Evolutionary conservation across 2,113 vertebrate genomes (phyloP).

Genomic region (Podarcis raffonei): DNA sequence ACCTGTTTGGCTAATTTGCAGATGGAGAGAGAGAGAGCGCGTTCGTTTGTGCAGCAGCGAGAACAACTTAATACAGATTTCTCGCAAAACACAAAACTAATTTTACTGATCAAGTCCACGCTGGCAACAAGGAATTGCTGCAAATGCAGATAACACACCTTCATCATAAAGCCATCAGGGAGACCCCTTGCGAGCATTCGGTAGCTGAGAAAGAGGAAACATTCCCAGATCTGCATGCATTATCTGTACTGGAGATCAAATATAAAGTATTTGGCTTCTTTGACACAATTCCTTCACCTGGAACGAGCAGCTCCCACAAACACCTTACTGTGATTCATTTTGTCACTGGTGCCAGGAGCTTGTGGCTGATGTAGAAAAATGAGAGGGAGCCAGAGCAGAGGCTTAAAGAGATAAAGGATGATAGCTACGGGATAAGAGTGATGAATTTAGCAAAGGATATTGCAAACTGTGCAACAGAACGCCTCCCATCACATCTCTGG

Average conservation of each 20-base stretch:
- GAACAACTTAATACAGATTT: neutral
- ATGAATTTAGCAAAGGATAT: neutral
- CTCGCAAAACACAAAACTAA: neutral
- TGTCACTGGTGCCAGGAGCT: neutral
- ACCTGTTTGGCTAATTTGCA: conserved; percentile 12
- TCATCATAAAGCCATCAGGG: no score
- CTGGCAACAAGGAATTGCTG: neutral
- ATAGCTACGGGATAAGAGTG: neutral
- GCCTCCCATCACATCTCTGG: neutral
- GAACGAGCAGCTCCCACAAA: neutral
- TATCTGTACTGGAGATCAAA: neutral
- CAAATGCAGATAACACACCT: neutral
- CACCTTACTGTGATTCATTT: neutral
- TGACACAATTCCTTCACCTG: neutral
- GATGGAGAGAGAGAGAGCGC: rapidly evolving
- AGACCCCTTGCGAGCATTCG: neutral
- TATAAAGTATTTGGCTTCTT: no score
- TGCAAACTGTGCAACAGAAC: neutral
- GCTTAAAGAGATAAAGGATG: neutral
- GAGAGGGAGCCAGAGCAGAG: neutral
- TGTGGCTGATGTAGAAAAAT: neutral
- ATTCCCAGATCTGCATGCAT: neutral
- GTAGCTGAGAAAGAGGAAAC: neutral
- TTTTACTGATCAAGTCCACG: neutral
- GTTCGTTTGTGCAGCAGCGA: no score